Conservation (phyloP, 2,888 invertebrate genomes). For the Sicus ferrugineus region DNA sequence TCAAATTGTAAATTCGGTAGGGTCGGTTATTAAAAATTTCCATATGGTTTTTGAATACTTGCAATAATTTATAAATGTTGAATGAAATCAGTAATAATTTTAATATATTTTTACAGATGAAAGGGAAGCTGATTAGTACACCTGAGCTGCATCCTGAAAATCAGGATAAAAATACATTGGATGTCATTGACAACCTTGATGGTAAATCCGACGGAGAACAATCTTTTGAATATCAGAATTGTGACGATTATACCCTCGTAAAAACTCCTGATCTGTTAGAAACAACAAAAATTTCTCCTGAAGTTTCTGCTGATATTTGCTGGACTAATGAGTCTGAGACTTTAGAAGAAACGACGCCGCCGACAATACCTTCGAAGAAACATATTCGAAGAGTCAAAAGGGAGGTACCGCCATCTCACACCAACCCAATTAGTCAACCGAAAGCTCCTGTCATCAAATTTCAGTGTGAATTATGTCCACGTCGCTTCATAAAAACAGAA, state of each 20-base stretch:
- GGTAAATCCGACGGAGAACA: not conserved
- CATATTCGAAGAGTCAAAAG: not conserved
- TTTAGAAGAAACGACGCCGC: not conserved
- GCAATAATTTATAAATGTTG: no score
- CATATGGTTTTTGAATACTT: no score
- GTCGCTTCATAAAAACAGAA: constrained; percentile 41
- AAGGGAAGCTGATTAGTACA: no score
- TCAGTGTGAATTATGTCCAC: constrained; percentile 43
- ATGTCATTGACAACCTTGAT: not conserved
- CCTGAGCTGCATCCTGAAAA: no score
- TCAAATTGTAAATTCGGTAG: no score
- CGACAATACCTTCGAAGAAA: not conserved
- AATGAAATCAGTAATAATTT: no score
- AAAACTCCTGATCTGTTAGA: not conserved
- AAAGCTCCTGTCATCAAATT: constrained; percentile 34
- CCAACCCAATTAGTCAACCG: no score
- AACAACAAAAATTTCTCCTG: not conserved
- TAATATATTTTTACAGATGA: no score
- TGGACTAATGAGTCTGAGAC: not conserved
- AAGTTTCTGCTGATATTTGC: not conserved
- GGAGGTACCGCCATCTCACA: not conserved
- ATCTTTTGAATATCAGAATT: constrained; percentile 14
- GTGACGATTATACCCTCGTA: not conserved
- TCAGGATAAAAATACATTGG: not conserved
- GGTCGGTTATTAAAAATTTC: no score